Conservation (phyloP, 2,797 vertebrate genomes). For the Hypotaenidia okinawae region DNA sequence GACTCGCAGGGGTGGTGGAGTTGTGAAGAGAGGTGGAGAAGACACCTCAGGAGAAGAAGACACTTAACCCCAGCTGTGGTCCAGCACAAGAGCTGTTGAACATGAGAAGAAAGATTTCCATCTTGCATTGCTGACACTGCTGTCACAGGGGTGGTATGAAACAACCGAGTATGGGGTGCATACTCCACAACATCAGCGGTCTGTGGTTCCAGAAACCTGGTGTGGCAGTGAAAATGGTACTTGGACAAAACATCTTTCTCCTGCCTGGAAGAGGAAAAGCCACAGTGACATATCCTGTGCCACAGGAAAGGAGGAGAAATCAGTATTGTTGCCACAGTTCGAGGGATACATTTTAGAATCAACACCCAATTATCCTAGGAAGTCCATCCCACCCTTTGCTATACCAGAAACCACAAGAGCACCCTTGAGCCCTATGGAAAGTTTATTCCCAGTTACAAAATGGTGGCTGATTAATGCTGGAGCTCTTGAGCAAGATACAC, state of each 20-base stretch:
- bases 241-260: background rate
- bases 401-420: background rate
- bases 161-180: background rate
- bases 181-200: background rate
- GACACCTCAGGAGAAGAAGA: background rate
- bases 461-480: background rate
- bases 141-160: background rate
- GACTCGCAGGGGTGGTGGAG: background rate
- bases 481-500: background rate
- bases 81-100: background rate
- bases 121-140: fast-evolving
- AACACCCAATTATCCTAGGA: background rate
- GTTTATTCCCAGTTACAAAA: background rate
- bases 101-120: background rate
- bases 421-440: background rate
- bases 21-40: background rate
- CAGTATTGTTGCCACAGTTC: background rate
- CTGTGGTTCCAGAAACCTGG: background rate
- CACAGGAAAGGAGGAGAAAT: background rate
- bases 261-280: background rate
- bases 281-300: background rate
- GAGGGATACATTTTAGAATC: background rate
- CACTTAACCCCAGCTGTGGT: background rate
- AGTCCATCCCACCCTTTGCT: background rate
- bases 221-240: background rate